These are phyloP conservation scores for Clarias pachynema DNA, from an alignment of 2,797 vertebrate genomes.

Conservation along the genomic window DNA sequence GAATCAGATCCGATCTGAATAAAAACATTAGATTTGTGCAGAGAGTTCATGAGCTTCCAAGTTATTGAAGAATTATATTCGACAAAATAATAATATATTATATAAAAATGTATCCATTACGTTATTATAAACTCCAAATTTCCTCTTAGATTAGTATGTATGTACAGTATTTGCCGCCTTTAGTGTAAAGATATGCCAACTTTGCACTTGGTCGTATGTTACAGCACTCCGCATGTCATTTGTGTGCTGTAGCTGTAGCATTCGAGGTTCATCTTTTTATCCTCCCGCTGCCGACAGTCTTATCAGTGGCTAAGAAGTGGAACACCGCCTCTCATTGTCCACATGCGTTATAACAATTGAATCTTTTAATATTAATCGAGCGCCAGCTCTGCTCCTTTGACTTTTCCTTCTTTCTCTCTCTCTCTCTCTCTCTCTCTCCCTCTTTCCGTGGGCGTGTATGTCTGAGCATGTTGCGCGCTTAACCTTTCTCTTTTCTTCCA, in stretches of 20 bases:
- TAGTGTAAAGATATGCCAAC: background rate
- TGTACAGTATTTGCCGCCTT: background rate
- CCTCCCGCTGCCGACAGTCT: background rate
- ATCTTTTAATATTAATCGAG: conserved; percentile 40
- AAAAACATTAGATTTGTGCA: no score
- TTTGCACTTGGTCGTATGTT: background rate
- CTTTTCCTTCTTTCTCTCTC: conserved; percentile 10
- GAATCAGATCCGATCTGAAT: no score
- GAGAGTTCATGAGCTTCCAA: background rate
- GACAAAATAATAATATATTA: background rate
- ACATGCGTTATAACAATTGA: conserved; percentile 25
- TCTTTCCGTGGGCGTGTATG: conserved; percentile 13
- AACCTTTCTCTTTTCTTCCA: conserved; percentile 52
- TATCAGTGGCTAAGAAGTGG: conserved; percentile 23
- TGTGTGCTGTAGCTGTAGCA: background rate
- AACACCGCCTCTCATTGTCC: conserved; percentile 31
- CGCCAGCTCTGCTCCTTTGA: conserved; percentile 18
- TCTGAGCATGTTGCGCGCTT: conserved; percentile 43
- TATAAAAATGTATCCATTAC: background rate
- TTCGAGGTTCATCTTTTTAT: conserved; percentile 2
- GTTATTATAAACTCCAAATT: background rate
- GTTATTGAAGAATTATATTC: background rate
- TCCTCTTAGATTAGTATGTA: background rate
- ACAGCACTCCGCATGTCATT: background rate
- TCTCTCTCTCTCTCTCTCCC: conserved; percentile 11